Base-by-base conservation (phyloP, 2,113 vertebrate species). In the Dasypus novemcinctus region DNA sequence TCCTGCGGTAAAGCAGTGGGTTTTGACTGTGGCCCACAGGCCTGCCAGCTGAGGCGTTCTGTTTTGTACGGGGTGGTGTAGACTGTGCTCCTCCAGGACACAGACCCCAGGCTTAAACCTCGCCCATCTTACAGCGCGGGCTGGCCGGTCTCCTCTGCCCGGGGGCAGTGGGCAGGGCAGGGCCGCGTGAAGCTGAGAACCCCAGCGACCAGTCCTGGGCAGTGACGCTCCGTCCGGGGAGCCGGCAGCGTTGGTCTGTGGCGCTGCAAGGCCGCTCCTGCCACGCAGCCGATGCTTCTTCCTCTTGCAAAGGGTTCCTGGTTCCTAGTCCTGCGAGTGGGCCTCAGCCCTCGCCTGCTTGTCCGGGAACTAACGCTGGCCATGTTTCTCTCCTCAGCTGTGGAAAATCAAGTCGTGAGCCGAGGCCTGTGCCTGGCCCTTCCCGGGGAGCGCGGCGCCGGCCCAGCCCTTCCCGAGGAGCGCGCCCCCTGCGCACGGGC, bases 321-420 rank as follows among this genome's bases (percentile, higher is more conserved):
- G 61, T 91, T 93, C 38, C 33, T 9, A n/a, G 57, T 54, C 52
- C 54, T 31, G 8, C 87, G 61, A 29, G n/a, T 69, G 27, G 57
- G 46, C 57, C 38, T 49, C n/a, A n/a, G 20, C 61, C 4, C n/a
- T 72, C 27, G 66, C 27, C 41, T n/a, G 5, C 36, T 69, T 74
- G 54, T 87, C 76, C 88, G 61, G 68, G 59, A 91, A 49, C 75
- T 95, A 49, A 92, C 33, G 29, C 43, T 61, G 80, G 31, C 79
- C 72, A 10, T 94, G 21, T 92, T 96, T 93, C 36, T 97, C 93
- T 95, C 83, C 95, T 63, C 92, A 98, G 98, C 93, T 98, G 15
- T 98, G 98, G 98, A 98, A 98, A 96, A 98, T 98, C 54, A 98
- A 98, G 79, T 98, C 98, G 0, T 98, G 96, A 98, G 4, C 61